These are phyloP conservation scores for Sylvia atricapilla DNA, from an alignment of 2,113 vertebrate genomes.

Conservation along the genomic window DNA sequence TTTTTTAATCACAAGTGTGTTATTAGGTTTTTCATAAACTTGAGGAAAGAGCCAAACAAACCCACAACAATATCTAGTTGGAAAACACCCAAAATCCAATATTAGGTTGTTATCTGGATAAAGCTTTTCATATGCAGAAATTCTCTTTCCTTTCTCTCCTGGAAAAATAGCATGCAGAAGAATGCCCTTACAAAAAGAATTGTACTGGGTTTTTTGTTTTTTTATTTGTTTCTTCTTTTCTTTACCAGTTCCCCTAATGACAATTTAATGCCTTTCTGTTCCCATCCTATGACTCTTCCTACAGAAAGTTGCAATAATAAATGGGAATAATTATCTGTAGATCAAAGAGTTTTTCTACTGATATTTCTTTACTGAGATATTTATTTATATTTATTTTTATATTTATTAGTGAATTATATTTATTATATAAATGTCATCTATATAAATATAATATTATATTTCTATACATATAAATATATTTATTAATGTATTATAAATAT, in stretches of 20 bases:
- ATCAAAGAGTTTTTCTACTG: background rate
- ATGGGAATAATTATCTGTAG: background rate
- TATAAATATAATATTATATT: too few species aligned
- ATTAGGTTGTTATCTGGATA: background rate
- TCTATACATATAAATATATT: too few species aligned
- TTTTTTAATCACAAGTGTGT: background rate
- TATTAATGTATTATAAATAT: too few species aligned
- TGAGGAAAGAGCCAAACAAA: background rate
- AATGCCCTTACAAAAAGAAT: background rate
- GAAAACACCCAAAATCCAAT: background rate
- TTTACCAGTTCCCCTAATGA: background rate
- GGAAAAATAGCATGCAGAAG: background rate
- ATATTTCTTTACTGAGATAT: background rate
- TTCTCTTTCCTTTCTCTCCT: background rate
- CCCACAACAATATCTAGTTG: background rate
- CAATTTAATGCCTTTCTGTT: background rate
- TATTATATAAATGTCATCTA: too few species aligned
- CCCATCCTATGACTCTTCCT: background rate
- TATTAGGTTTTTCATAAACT: background rate
- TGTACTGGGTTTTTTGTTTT: fast-evolving
- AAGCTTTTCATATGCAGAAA: background rate
- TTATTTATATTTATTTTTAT: too few species aligned
- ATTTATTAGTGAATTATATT: background rate
- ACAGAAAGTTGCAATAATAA: background rate
- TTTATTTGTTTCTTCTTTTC: background rate